Evolutionary conservation across 1,140 invertebrate species (phyloP).

Genomic region (Cardiocondyla obscurior): DNA sequence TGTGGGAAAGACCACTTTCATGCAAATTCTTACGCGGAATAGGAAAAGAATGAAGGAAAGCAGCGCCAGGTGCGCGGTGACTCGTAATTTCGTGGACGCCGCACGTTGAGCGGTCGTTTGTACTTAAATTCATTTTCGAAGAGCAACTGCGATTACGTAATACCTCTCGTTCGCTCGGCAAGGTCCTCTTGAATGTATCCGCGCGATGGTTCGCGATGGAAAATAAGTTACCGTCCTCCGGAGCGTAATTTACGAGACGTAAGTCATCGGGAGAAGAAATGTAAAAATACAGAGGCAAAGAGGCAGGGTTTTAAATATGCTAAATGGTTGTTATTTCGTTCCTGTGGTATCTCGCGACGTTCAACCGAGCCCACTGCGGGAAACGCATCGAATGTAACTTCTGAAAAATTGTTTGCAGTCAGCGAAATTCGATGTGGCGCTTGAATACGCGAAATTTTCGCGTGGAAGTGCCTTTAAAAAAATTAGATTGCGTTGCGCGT

Average conservation of each 20-base stretch:
- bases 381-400: not conserved
- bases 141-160: not conserved
- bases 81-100: not conserved
- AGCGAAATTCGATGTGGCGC: not conserved
- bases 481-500: not conserved
- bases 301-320: not conserved
- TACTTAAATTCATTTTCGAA: not conserved
- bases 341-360: constrained; percentile 3
- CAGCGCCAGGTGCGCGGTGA: constrained; percentile 20
- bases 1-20: not conserved
- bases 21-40: not conserved
- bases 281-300: not conserved
- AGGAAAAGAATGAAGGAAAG: not conserved
- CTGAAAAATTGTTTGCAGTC: constrained; percentile 9
- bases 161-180: not conserved
- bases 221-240: constrained; percentile 13
- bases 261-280: not conserved
- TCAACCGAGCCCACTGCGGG: not conserved
- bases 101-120: not conserved
- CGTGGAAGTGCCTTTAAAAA: not conserved
- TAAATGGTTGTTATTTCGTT: not conserved
- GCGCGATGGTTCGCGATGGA: constrained; percentile 14
- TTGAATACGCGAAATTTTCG: not conserved
- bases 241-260: not conserved
- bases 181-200: not conserved